Evolutionary conservation across 2,888 invertebrate species (phyloP).

Genomic region (Serrognathus titanus): DNA sequence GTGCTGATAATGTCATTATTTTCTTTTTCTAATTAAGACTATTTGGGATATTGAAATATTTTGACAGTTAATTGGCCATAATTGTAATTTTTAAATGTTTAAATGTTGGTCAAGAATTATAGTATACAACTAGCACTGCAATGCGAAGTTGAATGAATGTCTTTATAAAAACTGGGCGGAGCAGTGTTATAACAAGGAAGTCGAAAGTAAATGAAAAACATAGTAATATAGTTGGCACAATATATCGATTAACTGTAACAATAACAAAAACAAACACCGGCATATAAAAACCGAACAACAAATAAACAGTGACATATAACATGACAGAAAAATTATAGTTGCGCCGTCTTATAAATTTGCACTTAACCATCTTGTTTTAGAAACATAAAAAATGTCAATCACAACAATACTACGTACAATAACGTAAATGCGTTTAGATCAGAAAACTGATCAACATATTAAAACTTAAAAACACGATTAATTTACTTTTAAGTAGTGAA

Average conservation of each 20-base stretch:
- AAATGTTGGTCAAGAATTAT: too few relatives aligned
- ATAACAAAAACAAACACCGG: conserved; percentile 8
- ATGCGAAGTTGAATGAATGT: too few relatives aligned
- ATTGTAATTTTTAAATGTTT: too few relatives aligned
- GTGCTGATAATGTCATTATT: too few relatives aligned
- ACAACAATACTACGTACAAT: conserved; percentile 45
- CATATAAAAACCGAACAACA: conserved; percentile 15
- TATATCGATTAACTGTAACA: conserved; percentile 16
- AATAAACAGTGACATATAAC: conserved; percentile 23
- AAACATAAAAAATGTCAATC: conserved; percentile 39
- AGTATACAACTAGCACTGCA: too few relatives aligned
- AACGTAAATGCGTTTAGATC: conserved; percentile 39
- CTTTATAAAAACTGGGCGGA: too few relatives aligned
- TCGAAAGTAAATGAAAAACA: conserved; percentile 10
- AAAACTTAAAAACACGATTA: conserved; percentile 35
- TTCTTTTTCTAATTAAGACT: too few relatives aligned
- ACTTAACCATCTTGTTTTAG: conserved; percentile 23
- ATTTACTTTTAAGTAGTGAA: conserved; percentile 18
- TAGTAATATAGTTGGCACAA: conserved; percentile 18
- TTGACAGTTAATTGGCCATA: too few relatives aligned
- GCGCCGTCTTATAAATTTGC: conserved; percentile 19
- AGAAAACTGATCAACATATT: conserved; percentile 31
- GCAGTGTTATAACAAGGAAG: background rate
- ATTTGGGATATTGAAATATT: too few relatives aligned
- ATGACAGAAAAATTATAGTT: conserved; percentile 18